Conservation (phyloP, 64 coral and sea anemone genomes). For the Pocillopora damicornis region DNA sequence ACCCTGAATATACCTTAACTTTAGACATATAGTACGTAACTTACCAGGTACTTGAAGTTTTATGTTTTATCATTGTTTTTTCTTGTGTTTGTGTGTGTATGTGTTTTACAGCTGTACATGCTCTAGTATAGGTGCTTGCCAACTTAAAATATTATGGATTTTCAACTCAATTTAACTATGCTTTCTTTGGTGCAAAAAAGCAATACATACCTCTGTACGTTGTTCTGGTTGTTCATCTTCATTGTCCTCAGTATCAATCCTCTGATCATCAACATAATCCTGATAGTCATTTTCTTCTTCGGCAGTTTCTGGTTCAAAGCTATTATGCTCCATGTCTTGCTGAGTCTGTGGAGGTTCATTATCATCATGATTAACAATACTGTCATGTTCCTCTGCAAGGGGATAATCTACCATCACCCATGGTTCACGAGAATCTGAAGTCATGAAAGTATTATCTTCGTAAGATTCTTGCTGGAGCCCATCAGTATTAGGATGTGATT, state of each 20-base stretch:
- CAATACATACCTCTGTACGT: constrained; percentile 4
- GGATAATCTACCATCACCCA: constrained; percentile 41
- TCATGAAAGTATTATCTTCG: background rate
- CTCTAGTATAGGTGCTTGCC: too few relatives aligned
- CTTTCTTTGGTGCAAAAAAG: background rate
- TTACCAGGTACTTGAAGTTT: too few relatives aligned
- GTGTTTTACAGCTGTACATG: too few relatives aligned
- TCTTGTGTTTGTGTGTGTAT: too few relatives aligned
- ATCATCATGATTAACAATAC: background rate
- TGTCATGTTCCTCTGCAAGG: constrained; percentile 1
- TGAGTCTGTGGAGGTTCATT: background rate
- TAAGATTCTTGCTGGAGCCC: background rate
- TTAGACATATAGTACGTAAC: too few relatives aligned
- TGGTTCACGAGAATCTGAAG: background rate
- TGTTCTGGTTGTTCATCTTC: background rate
- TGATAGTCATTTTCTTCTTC: constrained; percentile 2
- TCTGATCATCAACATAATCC: background rate
- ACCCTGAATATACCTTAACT: too few relatives aligned
- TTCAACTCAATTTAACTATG: background rate
- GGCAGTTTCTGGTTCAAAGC: background rate
- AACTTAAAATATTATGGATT: background rate
- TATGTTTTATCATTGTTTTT: too few relatives aligned
- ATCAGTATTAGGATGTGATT: background rate
- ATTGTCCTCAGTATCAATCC: background rate
- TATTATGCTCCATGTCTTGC: background rate